These are phyloP conservation scores for Hippopotamyrus pictus DNA, from an alignment of 2,797 vertebrate genomes.

Conservation along the genomic window DNA sequence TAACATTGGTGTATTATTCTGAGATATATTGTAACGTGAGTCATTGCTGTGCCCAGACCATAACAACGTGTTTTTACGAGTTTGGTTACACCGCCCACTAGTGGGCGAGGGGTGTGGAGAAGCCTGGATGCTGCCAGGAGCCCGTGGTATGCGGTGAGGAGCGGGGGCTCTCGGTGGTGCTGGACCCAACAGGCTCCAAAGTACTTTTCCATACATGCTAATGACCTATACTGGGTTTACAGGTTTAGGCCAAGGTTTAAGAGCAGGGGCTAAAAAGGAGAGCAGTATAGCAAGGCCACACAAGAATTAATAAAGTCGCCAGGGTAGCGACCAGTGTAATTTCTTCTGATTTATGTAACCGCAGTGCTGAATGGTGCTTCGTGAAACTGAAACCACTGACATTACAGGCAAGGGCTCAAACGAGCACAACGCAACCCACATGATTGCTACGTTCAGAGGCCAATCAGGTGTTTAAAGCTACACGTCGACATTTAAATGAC, in stretches of 20 bases:
- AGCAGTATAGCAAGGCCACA: conserved; percentile 11
- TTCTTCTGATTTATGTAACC: not conserved
- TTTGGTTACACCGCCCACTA: not conserved
- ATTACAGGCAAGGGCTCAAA: not conserved
- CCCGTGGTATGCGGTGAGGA: conserved; percentile 19
- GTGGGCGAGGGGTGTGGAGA: conserved; percentile 15
- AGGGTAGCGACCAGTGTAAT: not conserved
- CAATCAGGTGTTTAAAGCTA: conserved; percentile 5
- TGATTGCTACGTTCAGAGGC: not conserved
- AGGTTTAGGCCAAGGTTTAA: conserved; percentile 24
- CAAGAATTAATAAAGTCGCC: not conserved
- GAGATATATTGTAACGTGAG: not conserved
- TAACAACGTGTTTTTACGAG: not conserved
- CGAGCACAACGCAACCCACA: not conserved
- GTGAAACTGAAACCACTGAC: conserved; percentile 18
- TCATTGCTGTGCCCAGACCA: not conserved
- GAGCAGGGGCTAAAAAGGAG: not conserved
- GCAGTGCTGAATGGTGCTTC: not conserved
- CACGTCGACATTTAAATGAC: not conserved
- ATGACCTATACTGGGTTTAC: conserved; percentile 13
- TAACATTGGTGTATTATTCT: not conserved
- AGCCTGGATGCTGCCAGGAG: conserved; percentile 25
- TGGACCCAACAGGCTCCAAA: conserved; percentile 25
- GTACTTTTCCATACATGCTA: conserved; percentile 50
- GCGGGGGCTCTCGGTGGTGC: not conserved